These are phyloP conservation scores for Ornithorhynchus anatinus DNA, from an alignment of 2,113 vertebrate genomes.

Conservation along the genomic window DNA sequence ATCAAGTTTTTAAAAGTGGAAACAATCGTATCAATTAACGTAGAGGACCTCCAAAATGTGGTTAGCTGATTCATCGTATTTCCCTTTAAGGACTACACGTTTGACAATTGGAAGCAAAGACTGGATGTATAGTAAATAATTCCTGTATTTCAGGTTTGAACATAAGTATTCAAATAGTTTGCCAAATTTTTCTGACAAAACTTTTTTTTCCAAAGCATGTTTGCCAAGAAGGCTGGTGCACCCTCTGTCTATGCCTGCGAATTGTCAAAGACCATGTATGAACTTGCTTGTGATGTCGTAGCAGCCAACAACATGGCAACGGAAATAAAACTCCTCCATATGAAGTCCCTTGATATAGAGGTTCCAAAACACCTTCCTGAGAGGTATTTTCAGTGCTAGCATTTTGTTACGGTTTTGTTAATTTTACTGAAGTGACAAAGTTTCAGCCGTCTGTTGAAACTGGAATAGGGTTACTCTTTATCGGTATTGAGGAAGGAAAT, in stretches of 20 bases:
- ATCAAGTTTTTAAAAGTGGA: too few relatives aligned
- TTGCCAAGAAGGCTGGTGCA: slow-evolving; percentile 91
- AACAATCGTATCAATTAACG: too few relatives aligned
- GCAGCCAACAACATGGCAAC: slow-evolving; percentile 86
- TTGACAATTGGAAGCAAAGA: too few relatives aligned
- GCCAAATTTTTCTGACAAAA: slow-evolving; percentile 1
- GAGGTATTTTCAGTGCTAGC: slow-evolving; percentile 75
- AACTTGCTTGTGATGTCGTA: slow-evolving; percentile 89
- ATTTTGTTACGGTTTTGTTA: too few relatives aligned
- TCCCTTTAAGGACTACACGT: too few relatives aligned
- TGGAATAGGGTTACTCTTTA: background rate
- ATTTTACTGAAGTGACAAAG: background rate
- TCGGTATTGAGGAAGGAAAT: background rate
- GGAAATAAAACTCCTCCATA: slow-evolving; percentile 86
- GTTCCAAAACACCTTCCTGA: slow-evolving; percentile 90
- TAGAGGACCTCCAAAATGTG: too few relatives aligned
- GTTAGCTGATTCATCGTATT: too few relatives aligned
- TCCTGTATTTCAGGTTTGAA: background rate
- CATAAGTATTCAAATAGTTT: background rate
- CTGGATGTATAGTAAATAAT: too few relatives aligned
- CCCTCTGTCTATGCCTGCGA: slow-evolving; percentile 89
- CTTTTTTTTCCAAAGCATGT: slow-evolving; percentile 80
- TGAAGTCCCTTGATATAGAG: slow-evolving; percentile 93
- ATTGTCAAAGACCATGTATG: slow-evolving; percentile 96
- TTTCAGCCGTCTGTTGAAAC: background rate